Evolutionary conservation across 1,140 invertebrate species (phyloP).

Genomic region (Homalodisca vitripennis): DNA sequence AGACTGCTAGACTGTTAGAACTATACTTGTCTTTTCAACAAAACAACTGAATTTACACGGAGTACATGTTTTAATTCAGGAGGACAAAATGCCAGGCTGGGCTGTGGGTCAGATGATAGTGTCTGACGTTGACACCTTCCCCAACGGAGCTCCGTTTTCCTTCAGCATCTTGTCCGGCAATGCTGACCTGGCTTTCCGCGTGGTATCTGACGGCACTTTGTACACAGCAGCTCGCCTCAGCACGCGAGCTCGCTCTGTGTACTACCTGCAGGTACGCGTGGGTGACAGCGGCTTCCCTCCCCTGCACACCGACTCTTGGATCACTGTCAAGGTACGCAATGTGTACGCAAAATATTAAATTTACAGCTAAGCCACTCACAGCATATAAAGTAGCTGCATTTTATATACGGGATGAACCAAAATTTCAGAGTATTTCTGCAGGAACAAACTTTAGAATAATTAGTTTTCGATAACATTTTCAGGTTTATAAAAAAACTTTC

Average conservation of each 20-base stretch:
- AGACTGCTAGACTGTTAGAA: too few relatives aligned
- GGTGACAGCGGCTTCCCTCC: slow-evolving; percentile 93
- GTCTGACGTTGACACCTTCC: slow-evolving; percentile 79
- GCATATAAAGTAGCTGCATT: background rate
- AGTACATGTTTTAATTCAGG: slow-evolving; percentile 54
- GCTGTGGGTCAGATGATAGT: slow-evolving; percentile 77
- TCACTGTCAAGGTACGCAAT: slow-evolving; percentile 63
- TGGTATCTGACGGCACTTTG: slow-evolving; percentile 83
- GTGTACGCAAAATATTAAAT: too few relatives aligned
- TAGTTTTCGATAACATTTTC: background rate
- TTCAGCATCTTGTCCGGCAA: slow-evolving; percentile 89
- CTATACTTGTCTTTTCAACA: background rate
- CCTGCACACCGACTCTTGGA: slow-evolving; percentile 83
- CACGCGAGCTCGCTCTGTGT: slow-evolving; percentile 78
- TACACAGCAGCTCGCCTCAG: slow-evolving; percentile 85
- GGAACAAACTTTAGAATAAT: background rate
- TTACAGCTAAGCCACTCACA: too few relatives aligned
- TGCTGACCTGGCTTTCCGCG: slow-evolving; percentile 77
- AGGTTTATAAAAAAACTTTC: background rate
- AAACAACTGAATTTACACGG: background rate
- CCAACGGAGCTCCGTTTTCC: slow-evolving; percentile 87
- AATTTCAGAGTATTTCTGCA: background rate
- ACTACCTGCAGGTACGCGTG: slow-evolving; percentile 81
- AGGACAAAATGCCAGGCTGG: slow-evolving; percentile 80
- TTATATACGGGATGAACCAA: background rate